A percentile compares a stretch with the other conserved stretches of the same genome.
Conservation (phyloP, 2,888 invertebrate genomes). For the Troilus luridus region DNA sequence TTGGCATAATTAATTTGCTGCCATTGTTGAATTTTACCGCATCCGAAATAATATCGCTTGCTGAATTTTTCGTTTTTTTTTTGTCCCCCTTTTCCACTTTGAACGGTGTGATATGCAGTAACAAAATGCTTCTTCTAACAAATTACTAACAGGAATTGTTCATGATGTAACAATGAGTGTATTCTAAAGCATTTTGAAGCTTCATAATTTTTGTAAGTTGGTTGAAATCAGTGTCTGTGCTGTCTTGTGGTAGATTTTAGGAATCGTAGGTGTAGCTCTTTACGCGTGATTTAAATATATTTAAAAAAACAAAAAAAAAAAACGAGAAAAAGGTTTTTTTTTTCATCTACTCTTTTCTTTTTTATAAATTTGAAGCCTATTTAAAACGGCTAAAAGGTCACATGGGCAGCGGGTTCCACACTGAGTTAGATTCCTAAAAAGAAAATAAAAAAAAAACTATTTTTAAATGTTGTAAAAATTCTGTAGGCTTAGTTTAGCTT, state of each 20-base stretch:
- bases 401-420: constrained; percentile 56
- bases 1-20: constrained; percentile 53
- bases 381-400: constrained; percentile 56
- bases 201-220: constrained; percentile 58
- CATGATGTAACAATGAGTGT: constrained; percentile 36
- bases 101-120: constrained; percentile 36
- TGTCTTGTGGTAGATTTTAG: constrained; percentile 61
- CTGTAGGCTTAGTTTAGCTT: constrained; percentile 56
- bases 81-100: constrained; percentile 16
- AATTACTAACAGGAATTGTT: constrained; percentile 52
- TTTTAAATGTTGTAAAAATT: constrained; percentile 59
- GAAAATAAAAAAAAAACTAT: constrained; percentile 54
- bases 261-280: constrained; percentile 58
- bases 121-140: constrained; percentile 50
- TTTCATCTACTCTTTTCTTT: constrained; percentile 44
- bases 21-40: constrained; percentile 58
- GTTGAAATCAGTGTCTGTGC: constrained; percentile 58
- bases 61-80: constrained; percentile 52
- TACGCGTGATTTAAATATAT: constrained; percentile 44
- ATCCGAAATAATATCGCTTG: constrained; percentile 54
- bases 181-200: constrained; percentile 57
- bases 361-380: constrained; percentile 40
- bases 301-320: constrained; percentile 41
- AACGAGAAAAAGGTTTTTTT: constrained; percentile 54
- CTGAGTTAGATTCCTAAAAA: constrained; percentile 58